Evolutionary conservation across 1,140 invertebrate species (phyloP).

Genomic region (Drosophila triauraria): DNA sequence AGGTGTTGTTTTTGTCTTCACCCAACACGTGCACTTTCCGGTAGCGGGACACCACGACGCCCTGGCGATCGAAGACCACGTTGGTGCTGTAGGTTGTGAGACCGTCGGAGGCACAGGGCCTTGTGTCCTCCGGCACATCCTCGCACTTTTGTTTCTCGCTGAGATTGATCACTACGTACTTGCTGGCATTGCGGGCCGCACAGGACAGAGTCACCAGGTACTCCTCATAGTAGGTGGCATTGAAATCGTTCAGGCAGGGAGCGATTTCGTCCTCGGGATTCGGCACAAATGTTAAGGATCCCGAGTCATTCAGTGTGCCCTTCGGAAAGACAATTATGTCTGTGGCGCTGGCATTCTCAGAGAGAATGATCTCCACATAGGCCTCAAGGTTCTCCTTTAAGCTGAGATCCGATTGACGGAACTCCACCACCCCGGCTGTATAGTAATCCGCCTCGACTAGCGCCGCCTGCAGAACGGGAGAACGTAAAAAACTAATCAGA

Average conservation of each 20-base stretch:
- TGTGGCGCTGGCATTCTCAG: conserved; percentile 69
- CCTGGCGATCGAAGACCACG: conserved; percentile 89
- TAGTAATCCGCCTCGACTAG: conserved; percentile 85
- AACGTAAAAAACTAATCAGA: background rate
- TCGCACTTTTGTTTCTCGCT: conserved; percentile 88
- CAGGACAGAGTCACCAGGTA: conserved; percentile 69
- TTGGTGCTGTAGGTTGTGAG: conserved; percentile 89
- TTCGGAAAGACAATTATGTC: conserved; percentile 95
- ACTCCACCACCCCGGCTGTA: conserved; percentile 86
- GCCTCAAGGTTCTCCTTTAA: conserved; percentile 46
- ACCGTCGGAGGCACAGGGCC: conserved; percentile 75
- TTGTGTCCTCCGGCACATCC: conserved; percentile 66
- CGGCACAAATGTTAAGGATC: conserved; percentile 56
- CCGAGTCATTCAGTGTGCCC: conserved; percentile 83
- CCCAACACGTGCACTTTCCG: conserved; percentile 91
- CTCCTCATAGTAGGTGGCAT: conserved; percentile 21
- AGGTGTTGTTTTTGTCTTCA: conserved; percentile 63
- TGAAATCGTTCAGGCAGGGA: conserved; percentile 63
- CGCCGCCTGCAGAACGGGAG: conserved; percentile 73
- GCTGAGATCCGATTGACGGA: conserved; percentile 22
- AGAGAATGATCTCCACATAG: conserved; percentile 65
- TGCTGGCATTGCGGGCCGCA: conserved; percentile 49
- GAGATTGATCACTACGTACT: conserved; percentile 90
- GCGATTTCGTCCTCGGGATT: conserved; percentile 14
- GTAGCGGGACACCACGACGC: conserved; percentile 87